Conservation (phyloP, 2,797 vertebrate species). For the Linurgus olivaceus region DNA sequence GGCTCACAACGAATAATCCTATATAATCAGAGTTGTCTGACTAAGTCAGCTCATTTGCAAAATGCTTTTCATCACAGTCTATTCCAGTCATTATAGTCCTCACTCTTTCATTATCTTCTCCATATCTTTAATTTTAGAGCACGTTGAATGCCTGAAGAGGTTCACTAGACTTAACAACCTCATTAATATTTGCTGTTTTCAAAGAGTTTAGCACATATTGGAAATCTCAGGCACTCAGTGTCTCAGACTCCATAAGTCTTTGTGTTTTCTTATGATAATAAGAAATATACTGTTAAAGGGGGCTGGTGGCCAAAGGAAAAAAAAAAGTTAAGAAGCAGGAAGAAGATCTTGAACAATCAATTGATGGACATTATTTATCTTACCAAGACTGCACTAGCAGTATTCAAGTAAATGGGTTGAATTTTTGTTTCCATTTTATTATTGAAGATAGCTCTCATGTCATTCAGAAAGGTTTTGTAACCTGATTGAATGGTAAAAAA, state of each 20-base stretch:
- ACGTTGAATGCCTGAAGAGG: not conserved
- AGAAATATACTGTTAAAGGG: not conserved
- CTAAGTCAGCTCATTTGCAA: not conserved
- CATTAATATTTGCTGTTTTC: not conserved
- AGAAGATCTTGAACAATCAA: not conserved
- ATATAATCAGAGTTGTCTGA: not conserved
- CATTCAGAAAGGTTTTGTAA: not conserved
- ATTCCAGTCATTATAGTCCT: not conserved
- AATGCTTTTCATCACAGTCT: not conserved
- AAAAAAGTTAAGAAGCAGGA: not conserved
- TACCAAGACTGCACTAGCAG: not conserved
- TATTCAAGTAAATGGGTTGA: not conserved
- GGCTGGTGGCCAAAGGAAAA: not conserved
- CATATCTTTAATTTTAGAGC: constrained; percentile 1
- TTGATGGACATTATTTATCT: not conserved
- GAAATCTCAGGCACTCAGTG: not conserved
- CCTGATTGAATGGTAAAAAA: not conserved
- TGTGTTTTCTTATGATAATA: not conserved
- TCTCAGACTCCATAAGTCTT: not conserved
- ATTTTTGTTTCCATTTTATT: not conserved
- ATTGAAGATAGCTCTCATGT: not conserved
- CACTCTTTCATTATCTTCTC: not conserved
- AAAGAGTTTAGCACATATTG: not conserved
- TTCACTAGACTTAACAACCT: not conserved
- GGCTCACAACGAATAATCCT: not conserved